Percentiles rank a stretch among this genome's conserved stretches.
phyloP scores from a whole-genome alignment of 2,113 vertebrate genomes.

The Trogon surrucura region DNA sequence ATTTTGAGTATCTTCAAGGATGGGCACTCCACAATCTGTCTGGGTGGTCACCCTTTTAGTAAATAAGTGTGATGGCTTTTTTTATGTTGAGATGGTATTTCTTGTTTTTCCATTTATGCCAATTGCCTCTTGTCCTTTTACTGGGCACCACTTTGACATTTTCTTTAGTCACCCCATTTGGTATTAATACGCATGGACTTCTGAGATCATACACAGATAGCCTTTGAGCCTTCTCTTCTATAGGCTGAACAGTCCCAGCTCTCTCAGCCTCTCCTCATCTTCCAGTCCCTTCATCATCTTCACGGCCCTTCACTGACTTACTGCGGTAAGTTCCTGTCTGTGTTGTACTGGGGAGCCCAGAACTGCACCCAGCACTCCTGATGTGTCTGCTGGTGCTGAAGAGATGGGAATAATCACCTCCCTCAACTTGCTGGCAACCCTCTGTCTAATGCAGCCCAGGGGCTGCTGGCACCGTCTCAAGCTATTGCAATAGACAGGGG shows the following conservation, averaged over 20 bases:
- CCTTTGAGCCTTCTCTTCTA: background rate
- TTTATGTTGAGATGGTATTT: background rate
- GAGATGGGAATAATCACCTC: background rate
- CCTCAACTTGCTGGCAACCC: background rate
- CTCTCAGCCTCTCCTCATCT: background rate
- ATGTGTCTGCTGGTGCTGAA: background rate
- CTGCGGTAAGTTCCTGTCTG: background rate
- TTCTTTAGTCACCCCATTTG: background rate
- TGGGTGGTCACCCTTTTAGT: background rate
- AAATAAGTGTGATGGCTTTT: accelerated
- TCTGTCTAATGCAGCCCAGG: background rate
- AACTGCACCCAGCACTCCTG: background rate
- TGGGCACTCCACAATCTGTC: background rate
- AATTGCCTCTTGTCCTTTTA: background rate
- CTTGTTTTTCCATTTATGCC: background rate
- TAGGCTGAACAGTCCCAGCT: background rate
- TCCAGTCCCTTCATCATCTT: background rate
- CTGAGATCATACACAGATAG: background rate
- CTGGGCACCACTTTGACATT: background rate
- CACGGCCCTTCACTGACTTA: background rate
- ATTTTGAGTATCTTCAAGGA: background rate
- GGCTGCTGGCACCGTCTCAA: slow-evolving; percentile 33
- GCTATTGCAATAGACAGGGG: slow-evolving; percentile 28
- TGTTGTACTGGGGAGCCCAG: background rate
- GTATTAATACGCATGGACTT: background rate